A percentile compares a stretch with the other conserved stretches of the same genome.
These are phyloP conservation scores for Drosophila mojavensis DNA, from an alignment of 1,140 invertebrate genomes.

Conservation along the genomic window DNA sequence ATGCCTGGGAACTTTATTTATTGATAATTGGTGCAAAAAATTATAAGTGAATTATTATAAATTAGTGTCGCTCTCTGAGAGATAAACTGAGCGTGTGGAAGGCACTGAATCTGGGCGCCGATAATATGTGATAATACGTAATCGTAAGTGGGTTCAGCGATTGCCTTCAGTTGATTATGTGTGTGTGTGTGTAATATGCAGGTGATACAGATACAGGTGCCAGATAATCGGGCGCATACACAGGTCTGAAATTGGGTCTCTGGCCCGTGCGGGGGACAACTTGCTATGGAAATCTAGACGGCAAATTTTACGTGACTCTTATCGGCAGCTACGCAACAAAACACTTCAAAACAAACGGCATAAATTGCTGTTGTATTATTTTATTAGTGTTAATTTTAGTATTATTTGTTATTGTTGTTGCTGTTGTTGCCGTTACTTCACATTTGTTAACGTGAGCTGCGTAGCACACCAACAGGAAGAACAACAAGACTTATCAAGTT, in stretches of 20 bases:
- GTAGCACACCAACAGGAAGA: neutral
- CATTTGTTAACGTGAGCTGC: neutral
- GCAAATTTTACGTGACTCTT: conserved; percentile 44
- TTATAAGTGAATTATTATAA: conserved; percentile 45
- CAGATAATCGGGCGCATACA: neutral
- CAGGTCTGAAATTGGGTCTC: conserved; percentile 13
- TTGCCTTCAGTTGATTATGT: neutral
- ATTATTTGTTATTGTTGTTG: conserved; percentile 4
- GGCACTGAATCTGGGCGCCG: neutral
- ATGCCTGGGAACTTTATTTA: neutral
- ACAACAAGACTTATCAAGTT: neutral
- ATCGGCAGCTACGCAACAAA: conserved; percentile 61
- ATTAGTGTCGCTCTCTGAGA: conserved; percentile 9
- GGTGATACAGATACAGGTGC: neutral
- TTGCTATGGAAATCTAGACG: conserved; percentile 68
- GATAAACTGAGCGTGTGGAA: conserved; percentile 18
- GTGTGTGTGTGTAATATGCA: too few species aligned
- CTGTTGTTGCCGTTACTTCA: neutral
- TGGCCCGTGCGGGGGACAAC: neutral
- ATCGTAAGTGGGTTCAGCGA: conserved; percentile 19
- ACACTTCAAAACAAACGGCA: conserved; percentile 40
- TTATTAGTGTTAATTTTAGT: neutral
- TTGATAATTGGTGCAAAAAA: conserved; percentile 38
- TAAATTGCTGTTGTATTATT: conserved; percentile 39
- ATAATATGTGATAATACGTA: conserved; percentile 26